phyloP scores from a whole-genome alignment of 64 coral and sea anemone species.

The Anthopleura sola region DNA sequence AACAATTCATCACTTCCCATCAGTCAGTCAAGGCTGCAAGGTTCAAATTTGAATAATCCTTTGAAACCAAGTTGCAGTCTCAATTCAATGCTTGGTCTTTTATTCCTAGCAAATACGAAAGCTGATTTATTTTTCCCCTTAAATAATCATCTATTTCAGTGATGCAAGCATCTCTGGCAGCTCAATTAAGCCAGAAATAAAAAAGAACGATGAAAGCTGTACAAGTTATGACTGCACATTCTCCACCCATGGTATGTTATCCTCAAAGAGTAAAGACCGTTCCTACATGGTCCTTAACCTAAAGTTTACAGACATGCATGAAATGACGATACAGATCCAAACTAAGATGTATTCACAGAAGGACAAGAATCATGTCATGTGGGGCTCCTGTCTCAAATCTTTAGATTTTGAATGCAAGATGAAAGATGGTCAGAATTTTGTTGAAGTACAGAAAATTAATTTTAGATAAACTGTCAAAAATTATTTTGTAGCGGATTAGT shows the following conservation, averaged over 20 bases:
- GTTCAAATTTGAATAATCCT: too few relatives aligned
- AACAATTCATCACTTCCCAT: too few relatives aligned
- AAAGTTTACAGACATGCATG: slow-evolving; percentile 58
- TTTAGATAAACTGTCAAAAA: slow-evolving; percentile 50
- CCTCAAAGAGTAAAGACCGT: slow-evolving; percentile 84
- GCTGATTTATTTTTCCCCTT: too few relatives aligned
- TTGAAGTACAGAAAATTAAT: slow-evolving; percentile 67
- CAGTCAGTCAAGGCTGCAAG: too few relatives aligned
- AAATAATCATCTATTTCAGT: slow-evolving; percentile 22
- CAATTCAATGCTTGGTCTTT: too few relatives aligned
- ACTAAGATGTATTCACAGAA: slow-evolving; percentile 81
- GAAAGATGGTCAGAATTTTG: slow-evolving; percentile 63
- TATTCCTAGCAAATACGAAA: too few relatives aligned
- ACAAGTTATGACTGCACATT: slow-evolving; percentile 51
- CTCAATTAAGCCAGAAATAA: slow-evolving; percentile 62
- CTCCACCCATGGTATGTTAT: slow-evolving; percentile 63
- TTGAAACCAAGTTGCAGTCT: too few relatives aligned
- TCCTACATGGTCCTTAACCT: slow-evolving; percentile 58
- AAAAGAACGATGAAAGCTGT: slow-evolving; percentile 66
- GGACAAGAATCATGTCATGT: slow-evolving; percentile 87
- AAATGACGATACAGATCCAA: slow-evolving; percentile 65
- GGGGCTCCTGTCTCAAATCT: slow-evolving; percentile 82
- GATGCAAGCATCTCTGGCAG: slow-evolving; percentile 64
- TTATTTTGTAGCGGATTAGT: neutral
- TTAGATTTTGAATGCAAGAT: slow-evolving; percentile 80